Evolutionary conservation across 2,888 invertebrate species (phyloP).

Genomic region (Pogonocherus hispidulus): DNA sequence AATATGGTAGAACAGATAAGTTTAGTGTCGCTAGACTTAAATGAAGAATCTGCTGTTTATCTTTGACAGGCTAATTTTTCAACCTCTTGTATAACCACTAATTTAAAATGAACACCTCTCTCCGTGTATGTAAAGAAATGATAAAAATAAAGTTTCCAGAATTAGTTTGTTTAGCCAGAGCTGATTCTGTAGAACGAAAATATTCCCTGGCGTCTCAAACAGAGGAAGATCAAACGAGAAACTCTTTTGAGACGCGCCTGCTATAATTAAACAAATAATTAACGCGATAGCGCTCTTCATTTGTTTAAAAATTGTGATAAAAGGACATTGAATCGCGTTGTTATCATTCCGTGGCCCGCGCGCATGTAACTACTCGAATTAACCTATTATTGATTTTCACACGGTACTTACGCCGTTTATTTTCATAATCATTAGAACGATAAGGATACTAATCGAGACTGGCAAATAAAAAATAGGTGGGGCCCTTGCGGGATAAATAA

Average conservation of each 20-base stretch:
- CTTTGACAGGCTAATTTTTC: too few species aligned
- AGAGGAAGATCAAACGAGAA: conserved; percentile 9
- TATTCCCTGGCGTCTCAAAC: not conserved
- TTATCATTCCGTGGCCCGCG: conserved; percentile 24
- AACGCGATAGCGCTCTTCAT: conserved; percentile 9
- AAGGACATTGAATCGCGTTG: conserved; percentile 49
- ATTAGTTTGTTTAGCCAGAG: too few species aligned
- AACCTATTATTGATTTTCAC: conserved; percentile 54
- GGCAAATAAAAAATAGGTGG: not conserved
- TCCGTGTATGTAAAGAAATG: too few species aligned
- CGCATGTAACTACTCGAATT: conserved; percentile 42
- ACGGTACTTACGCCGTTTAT: conserved; percentile 47
- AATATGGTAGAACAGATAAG: too few species aligned
- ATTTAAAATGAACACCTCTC: too few species aligned
- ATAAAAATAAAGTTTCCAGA: too few species aligned
- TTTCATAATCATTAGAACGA: conserved; percentile 37
- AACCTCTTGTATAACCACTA: too few species aligned
- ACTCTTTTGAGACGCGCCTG: conserved; percentile 4
- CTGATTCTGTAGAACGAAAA: not conserved
- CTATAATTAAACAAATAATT: conserved; percentile 22
- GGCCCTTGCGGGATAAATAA: not conserved
- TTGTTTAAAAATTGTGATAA: conserved; percentile 43
- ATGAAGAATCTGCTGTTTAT: too few species aligned
- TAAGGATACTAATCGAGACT: conserved; percentile 37
- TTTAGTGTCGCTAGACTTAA: too few species aligned